Evolutionary conservation across 2,797 vertebrate genomes (phyloP).

Genomic region (Tadarida brasiliensis): DNA sequence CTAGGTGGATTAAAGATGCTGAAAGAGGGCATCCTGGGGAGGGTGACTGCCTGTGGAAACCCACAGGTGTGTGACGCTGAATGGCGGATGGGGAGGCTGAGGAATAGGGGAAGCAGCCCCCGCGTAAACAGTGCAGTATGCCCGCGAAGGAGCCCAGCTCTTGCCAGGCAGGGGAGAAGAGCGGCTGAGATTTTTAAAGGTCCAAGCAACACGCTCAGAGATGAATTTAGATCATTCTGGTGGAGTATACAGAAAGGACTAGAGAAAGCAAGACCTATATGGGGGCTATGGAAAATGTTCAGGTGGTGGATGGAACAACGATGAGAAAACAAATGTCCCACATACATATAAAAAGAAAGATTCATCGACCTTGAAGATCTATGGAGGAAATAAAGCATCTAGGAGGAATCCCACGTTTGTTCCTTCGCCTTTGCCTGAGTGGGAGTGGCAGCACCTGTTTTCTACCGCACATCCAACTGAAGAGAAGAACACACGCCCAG

Average conservation of each 20-base stretch:
- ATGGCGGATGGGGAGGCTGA: neutral
- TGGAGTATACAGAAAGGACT: neutral
- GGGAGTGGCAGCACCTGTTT: neutral
- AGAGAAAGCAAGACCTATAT: neutral
- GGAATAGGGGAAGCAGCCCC: too few relatives aligned
- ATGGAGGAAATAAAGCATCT: neutral
- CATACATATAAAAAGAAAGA: neutral
- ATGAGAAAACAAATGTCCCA: neutral
- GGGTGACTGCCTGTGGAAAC: neutral
- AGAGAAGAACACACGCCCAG: neutral
- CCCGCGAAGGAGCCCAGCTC: rapidly evolving
- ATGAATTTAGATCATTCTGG: neutral
- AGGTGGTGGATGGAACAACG: neutral
- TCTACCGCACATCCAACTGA: neutral
- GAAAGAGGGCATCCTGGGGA: neutral
- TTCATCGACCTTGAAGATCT: neutral
- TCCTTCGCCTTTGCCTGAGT: neutral
- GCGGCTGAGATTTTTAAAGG: neutral
- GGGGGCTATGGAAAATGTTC: neutral
- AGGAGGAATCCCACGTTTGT: neutral
- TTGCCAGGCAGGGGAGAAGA: neutral
- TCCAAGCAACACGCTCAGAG: neutral
- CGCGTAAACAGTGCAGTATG: neutral
- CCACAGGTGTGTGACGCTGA: neutral
- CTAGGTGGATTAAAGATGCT: neutral